A percentile compares a stretch with the other conserved stretches of the same genome.
phyloP scores from a whole-genome alignment of 2,113 vertebrate species.

The Dicaeum eximium region DNA sequence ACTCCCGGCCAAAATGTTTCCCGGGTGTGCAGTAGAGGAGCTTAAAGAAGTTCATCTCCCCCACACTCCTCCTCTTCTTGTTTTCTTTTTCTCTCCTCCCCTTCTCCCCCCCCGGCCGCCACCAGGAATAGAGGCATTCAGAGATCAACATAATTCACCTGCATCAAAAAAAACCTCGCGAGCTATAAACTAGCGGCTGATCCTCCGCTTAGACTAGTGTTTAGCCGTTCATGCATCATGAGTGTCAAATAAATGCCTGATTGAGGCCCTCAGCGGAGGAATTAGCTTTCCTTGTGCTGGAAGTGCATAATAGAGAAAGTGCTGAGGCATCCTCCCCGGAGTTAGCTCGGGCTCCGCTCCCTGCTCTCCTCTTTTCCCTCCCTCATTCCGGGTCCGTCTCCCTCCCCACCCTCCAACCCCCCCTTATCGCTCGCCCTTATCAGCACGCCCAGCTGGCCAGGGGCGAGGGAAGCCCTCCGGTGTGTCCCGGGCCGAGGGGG shows the following conservation, averaged over 20 bases:
- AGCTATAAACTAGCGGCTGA: constrained; percentile 54
- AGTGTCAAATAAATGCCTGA: constrained; percentile 63
- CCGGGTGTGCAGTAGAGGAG: not conserved
- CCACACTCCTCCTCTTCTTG: not conserved
- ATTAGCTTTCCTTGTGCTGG: constrained; percentile 27
- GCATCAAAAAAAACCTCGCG: constrained; percentile 18
- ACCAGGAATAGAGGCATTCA: not conserved
- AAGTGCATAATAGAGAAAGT: constrained; percentile 33
- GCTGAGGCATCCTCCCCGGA: constrained; percentile 36
- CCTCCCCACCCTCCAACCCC: not conserved
- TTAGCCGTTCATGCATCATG: constrained; percentile 55
- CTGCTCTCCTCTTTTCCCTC: not conserved
- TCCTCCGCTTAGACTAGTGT: constrained; percentile 37
- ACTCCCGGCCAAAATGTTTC: not conserved
- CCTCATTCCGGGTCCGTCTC: not conserved
- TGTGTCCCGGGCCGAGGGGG: not conserved
- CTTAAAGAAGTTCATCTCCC: not conserved
- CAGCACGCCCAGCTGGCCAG: not conserved
- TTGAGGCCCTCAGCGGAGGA: constrained; percentile 52
- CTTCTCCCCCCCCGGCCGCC: not conserved
- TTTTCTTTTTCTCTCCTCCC: not conserved
- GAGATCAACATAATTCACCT: constrained; percentile 43
- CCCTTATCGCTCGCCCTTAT: not conserved
- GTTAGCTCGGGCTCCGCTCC: not conserved
- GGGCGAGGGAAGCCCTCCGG: not conserved